Conservation (phyloP, 2,797 vertebrate genomes). For the Danionella dracula region DNA sequence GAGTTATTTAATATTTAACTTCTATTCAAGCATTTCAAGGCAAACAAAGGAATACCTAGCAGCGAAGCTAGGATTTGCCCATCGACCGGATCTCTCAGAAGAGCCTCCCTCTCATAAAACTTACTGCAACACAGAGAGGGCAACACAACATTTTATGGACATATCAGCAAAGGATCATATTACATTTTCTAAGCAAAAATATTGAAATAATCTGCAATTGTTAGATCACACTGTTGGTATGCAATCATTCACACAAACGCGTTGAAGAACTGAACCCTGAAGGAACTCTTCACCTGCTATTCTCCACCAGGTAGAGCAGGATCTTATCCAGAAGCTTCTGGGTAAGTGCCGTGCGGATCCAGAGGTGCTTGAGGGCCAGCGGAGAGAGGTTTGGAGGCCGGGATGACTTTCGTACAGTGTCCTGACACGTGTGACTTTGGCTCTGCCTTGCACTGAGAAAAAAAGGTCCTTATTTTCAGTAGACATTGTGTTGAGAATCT, state of each 20-base stretch:
- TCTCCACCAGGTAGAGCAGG: constrained; percentile 88
- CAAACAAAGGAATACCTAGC: constrained; percentile 76
- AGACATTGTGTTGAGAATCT: too few relatives aligned
- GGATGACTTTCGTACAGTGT: constrained; percentile 73
- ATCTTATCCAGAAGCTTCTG: constrained; percentile 97
- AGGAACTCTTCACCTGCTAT: constrained; percentile 77
- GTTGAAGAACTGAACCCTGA: neutral
- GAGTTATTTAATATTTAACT: too few relatives aligned
- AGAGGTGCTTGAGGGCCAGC: constrained; percentile 87
- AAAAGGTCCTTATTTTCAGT: too few relatives aligned
- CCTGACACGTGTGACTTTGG: constrained; percentile 75
- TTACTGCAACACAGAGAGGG: constrained; percentile 66
- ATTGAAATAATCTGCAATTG: too few relatives aligned
- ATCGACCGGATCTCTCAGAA: constrained; percentile 91
- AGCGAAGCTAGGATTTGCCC: constrained; percentile 95
- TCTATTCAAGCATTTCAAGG: too few relatives aligned
- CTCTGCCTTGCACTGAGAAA: constrained; percentile 69
- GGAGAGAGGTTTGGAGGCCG: constrained; percentile 82
- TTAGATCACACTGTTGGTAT: too few relatives aligned
- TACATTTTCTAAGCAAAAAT: too few relatives aligned
- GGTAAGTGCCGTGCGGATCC: constrained; percentile 94
- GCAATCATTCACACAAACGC: too few relatives aligned
- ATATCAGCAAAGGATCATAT: too few relatives aligned
- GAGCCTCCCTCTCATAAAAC: constrained; percentile 94
- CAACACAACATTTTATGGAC: neutral